Conservation (phyloP, 1,140 invertebrate species). For the Odontomachus brunneus region DNA sequence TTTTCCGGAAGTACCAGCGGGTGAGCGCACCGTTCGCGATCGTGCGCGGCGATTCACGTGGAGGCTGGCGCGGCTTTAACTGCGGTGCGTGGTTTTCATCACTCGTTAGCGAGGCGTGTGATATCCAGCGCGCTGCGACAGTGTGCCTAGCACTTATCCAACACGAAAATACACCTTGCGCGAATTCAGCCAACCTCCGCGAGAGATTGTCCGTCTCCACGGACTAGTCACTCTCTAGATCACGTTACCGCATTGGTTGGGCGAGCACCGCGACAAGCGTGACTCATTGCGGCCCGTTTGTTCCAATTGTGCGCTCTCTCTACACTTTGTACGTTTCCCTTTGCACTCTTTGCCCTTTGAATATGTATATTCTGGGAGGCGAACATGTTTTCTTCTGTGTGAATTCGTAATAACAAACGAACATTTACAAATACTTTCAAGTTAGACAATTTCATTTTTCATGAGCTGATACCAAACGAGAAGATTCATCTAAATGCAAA, state of each 20-base stretch:
- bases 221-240: slow-evolving; percentile 66
- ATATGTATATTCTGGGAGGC: no score
- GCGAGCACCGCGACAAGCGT: not conserved
- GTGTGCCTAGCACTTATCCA: not conserved
- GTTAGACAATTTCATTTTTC: no score
- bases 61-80: slow-evolving; percentile 50
- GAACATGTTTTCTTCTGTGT: no score
- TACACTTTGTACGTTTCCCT: no score
- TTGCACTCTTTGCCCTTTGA: no score
- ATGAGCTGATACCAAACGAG: no score
- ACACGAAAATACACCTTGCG: slow-evolving; percentile 71
- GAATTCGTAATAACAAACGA: no score
- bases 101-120: slow-evolving; percentile 43
- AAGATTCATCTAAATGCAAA: no score
- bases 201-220: slow-evolving; percentile 73
- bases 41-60: slow-evolving; percentile 39
- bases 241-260: not conserved
- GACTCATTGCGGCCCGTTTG: not conserved
- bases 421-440: no score
- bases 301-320: no score
- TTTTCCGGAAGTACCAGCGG: slow-evolving; percentile 68
- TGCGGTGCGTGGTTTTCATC: slow-evolving; percentile 60
- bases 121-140: slow-evolving; percentile 11
- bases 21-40: slow-evolving; percentile 14
- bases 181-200: slow-evolving; percentile 78